A percentile compares a stretch with the other conserved stretches of the same genome.
Conservation (phyloP, 2,797 vertebrate genomes). For the Hippocampus kuda region DNA sequence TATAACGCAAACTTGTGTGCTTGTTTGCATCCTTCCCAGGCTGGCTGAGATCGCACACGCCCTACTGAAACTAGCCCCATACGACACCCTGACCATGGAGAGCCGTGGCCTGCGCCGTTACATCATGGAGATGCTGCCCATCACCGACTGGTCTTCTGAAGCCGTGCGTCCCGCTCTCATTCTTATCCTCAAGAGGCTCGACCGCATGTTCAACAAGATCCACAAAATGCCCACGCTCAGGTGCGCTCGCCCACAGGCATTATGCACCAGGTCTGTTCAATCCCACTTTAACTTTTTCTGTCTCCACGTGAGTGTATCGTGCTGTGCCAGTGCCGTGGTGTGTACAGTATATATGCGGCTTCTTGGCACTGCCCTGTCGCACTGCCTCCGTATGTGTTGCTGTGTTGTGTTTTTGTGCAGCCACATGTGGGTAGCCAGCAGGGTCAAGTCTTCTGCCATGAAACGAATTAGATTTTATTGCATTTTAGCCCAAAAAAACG, state of each 20-base stretch:
- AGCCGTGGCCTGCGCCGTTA: constrained; percentile 90
- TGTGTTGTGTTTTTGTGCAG: constrained; percentile 12
- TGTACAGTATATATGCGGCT: constrained; percentile 54
- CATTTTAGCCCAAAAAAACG: neutral
- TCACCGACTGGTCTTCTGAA: constrained; percentile 95
- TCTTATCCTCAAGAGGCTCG: constrained; percentile 95
- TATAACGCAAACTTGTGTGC: too few relatives aligned
- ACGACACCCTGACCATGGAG: constrained; percentile 98
- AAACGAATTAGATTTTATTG: neutral
- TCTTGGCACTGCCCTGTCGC: constrained; percentile 52
- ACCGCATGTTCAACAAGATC: constrained; percentile 99
- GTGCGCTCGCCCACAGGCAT: constrained; percentile 77
- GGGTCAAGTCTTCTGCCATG: constrained; percentile 18
- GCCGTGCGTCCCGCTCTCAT: constrained; percentile 95
- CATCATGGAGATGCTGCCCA: constrained; percentile 97
- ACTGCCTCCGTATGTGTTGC: constrained; percentile 38
- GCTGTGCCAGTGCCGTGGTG: constrained; percentile 46
- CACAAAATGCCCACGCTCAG: constrained; percentile 99
- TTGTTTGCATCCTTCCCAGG: constrained; percentile 48
- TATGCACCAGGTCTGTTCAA: constrained; percentile 71
- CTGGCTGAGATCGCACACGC: constrained; percentile 96
- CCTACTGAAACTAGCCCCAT: constrained; percentile 91
- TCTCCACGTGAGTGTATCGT: constrained; percentile 50
- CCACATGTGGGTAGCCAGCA: constrained; percentile 9
- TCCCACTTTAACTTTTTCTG: constrained; percentile 35